phyloP scores from a whole-genome alignment of 2,888 invertebrate genomes.

The Cremastinae sp. region DNA sequence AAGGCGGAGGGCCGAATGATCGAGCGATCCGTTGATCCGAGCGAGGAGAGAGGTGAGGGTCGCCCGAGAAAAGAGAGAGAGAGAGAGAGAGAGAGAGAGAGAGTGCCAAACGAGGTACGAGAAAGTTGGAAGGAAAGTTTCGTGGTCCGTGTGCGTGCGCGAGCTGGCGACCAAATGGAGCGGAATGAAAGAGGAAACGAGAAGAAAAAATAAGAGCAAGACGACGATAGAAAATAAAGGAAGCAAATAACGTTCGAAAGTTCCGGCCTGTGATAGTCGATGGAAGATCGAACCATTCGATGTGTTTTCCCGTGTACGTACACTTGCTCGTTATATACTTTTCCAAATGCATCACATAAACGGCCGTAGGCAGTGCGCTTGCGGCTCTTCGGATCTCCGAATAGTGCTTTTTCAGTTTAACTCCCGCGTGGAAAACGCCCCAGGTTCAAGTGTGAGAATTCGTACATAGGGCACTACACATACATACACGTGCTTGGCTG shows the following conservation, averaged over 20 bases:
- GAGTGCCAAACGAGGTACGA: slow-evolving; percentile 20
- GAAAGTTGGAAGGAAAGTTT: too few relatives aligned
- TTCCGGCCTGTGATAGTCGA: slow-evolving; percentile 28
- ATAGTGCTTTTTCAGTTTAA: slow-evolving; percentile 3
- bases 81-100: slow-evolving; percentile 19
- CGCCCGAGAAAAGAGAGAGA: slow-evolving; percentile 9
- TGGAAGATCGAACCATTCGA: slow-evolving; percentile 30
- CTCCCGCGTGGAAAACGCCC: background rate
- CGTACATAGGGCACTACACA: too few relatives aligned
- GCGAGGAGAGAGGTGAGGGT: slow-evolving; percentile 14
- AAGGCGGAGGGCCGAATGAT: slow-evolving; percentile 54
- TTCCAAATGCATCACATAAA: slow-evolving; percentile 72
- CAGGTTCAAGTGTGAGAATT: too few relatives aligned
- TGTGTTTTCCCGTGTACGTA: slow-evolving; percentile 49
- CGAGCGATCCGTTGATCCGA: slow-evolving; percentile 42
- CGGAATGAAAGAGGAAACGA: slow-evolving; percentile 37
- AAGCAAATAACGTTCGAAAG: slow-evolving; percentile 27
- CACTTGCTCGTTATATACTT: slow-evolving; percentile 68
- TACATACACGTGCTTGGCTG: slow-evolving; percentile 49
- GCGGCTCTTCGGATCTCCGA: slow-evolving; percentile 62
- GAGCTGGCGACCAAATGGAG: slow-evolving; percentile 50
- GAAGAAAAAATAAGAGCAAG: slow-evolving; percentile 39
- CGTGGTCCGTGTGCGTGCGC: slow-evolving; percentile 22
- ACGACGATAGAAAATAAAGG: slow-evolving; percentile 19
- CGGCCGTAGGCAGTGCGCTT: slow-evolving; percentile 52